A percentile compares a stretch with the other conserved stretches of the same genome.
Evolutionary conservation across 2,888 invertebrate genomes (phyloP).

Genomic region (Blomia tropicalis): DNA sequence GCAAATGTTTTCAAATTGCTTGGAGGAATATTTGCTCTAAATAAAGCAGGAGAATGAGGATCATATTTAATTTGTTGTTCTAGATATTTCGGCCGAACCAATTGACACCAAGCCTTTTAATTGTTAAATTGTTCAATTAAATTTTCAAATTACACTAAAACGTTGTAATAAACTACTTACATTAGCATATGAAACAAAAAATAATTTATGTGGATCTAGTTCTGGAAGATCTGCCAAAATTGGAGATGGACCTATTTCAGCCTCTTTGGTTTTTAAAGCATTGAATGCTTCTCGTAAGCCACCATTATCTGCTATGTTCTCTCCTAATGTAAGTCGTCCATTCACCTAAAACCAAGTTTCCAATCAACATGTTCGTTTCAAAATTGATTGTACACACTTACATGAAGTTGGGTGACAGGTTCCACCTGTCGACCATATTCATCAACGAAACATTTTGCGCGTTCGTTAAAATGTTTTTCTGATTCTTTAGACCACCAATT

Average conservation of each 20-base stretch:
- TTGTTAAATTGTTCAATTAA: background rate
- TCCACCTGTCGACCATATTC: background rate
- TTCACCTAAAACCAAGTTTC: background rate
- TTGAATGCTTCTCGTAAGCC: background rate
- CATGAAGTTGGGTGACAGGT: background rate
- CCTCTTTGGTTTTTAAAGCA: background rate
- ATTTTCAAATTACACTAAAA: background rate
- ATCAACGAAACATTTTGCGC: background rate
- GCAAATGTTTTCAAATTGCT: slow-evolving; percentile 18
- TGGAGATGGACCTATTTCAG: background rate
- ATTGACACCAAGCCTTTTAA: slow-evolving; percentile 56
- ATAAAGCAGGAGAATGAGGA: slow-evolving; percentile 21
- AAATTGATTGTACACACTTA: background rate
- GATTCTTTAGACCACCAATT: background rate
- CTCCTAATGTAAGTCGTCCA: slow-evolving; percentile 2
- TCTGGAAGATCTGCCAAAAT: background rate
- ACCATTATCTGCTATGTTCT: slow-evolving; percentile 13
- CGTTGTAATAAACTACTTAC: background rate
- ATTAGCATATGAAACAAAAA: background rate
- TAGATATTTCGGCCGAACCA: slow-evolving; percentile 27
- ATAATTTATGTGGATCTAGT: background rate
- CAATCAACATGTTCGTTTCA: background rate
- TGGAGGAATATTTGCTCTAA: slow-evolving; percentile 19
- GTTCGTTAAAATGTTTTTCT: background rate
- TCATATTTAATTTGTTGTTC: slow-evolving; percentile 18